These are phyloP conservation scores for Oxyscelio sp. DNA, from an alignment of 2,888 invertebrate species.

Conservation along the genomic window DNA sequence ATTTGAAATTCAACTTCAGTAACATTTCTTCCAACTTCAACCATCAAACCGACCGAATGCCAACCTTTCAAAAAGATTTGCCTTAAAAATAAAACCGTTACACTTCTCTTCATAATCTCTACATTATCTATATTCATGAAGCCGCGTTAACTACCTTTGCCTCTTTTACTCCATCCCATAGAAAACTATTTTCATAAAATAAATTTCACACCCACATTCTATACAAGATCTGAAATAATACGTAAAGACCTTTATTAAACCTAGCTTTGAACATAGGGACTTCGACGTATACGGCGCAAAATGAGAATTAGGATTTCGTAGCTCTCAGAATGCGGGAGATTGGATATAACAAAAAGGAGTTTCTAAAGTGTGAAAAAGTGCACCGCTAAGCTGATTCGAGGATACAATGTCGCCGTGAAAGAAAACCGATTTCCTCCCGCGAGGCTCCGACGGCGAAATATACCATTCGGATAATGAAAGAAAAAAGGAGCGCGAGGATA, in stretches of 20 bases:
- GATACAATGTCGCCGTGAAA: conserved; percentile 73
- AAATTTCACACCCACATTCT: conserved; percentile 35
- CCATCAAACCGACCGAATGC: too few relatives aligned
- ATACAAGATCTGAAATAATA: conserved; percentile 18
- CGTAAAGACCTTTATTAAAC: conserved; percentile 51
- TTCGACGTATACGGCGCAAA: conserved; percentile 44
- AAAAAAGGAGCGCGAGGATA: conserved; percentile 1
- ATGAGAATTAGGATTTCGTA: conserved; percentile 69
- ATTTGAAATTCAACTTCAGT: too few relatives aligned
- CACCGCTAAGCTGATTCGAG: conserved; percentile 63
- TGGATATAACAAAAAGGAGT: conserved; percentile 62
- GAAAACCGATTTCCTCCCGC: conserved; percentile 74
- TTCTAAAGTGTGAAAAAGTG: conserved; percentile 60
- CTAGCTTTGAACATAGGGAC: conserved; percentile 44
- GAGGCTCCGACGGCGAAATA: conserved; percentile 28
- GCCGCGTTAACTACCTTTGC: too few relatives aligned
- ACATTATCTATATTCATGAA: too few relatives aligned
- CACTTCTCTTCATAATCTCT: too few relatives aligned
- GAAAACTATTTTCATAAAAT: conserved; percentile 26
- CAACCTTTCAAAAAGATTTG: too few relatives aligned
- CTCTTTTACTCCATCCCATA: background rate
- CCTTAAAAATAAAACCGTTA: too few relatives aligned
- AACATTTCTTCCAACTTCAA: too few relatives aligned
- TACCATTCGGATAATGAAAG: conserved; percentile 15
- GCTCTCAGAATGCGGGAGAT: conserved; percentile 51